Evolutionary conservation across 2,888 invertebrate species (phyloP).

Genomic region (Sphinx pinastri): DNA sequence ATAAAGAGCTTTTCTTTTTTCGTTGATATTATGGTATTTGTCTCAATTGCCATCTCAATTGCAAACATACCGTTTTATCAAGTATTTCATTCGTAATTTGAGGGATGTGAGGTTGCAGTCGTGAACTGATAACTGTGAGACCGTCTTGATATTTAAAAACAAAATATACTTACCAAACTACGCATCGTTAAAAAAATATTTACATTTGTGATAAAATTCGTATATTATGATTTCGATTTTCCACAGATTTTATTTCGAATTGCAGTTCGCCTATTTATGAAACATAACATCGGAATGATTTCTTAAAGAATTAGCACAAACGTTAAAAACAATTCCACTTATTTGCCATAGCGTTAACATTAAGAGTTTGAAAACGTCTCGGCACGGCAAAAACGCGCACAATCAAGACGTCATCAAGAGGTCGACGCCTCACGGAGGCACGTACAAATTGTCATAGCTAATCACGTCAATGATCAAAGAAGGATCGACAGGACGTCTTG

Average conservation of each 20-base stretch:
- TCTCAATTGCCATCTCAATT: neutral
- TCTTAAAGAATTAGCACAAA: neutral
- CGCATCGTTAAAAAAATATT: neutral
- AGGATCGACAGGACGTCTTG: constrained; percentile 51
- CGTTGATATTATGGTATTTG: too few species aligned
- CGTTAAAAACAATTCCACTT: neutral
- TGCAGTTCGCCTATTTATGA: neutral
- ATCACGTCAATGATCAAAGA: constrained; percentile 43
- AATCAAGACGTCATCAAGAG: constrained; percentile 16
- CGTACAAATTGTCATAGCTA: constrained; percentile 27
- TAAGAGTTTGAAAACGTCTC: constrained; percentile 21
- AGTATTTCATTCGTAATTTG: neutral
- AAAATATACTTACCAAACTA: neutral
- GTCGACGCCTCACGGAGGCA: constrained; percentile 19
- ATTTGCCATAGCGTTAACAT: neutral
- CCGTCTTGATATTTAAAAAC: constrained; percentile 1
- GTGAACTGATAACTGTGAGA: neutral
- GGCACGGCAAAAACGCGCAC: constrained; percentile 8
- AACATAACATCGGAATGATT: neutral
- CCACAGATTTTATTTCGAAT: neutral
- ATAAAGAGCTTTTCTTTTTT: too few species aligned
- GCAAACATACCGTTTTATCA: neutral
- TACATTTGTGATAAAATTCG: neutral
- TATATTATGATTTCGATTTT: neutral
- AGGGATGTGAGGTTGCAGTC: constrained; percentile 8